Evolutionary conservation across 2,797 vertebrate species (phyloP), one percentile per base, ranked within the genome.

Genomic region (Microchirus variegatus): DNA sequence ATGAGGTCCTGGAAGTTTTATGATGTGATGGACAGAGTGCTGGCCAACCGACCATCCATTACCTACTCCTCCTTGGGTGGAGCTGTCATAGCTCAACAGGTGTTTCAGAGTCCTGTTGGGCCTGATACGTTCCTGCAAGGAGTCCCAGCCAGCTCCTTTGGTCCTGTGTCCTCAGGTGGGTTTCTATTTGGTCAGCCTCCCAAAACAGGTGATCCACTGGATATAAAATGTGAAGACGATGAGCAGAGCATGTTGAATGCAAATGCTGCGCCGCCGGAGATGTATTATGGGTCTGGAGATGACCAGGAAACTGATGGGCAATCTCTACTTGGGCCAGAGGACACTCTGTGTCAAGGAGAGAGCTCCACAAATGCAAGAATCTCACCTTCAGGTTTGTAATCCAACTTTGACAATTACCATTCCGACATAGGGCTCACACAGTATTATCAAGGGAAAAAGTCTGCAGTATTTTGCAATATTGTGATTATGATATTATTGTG

Each of bases 1-100:
- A 91, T 93, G 51, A 86, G 95, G 63, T 92, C 94, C 0, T 96
- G 95, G 94, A 96, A 95, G 90, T 97, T 96, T 59, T 97, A 95
- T 41, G 95, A 96, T 14, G 94, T 95, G 67, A 96, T 97, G 94
- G 96, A 97, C 80, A 82, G 95, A 44, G 96, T 96, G 45, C 82
- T 97, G 78, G 92, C 93, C 2, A 94, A 94, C 85, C 88, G 95
- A 0, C 93, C 95, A 0, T 85, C 93, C 17, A 80, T 95, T 5
- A 91, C 94, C 10, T 97, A 95, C 63, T 83, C 92, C 37, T 91
- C 94, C 0, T 18, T 93, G 72, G 89, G 88, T 0, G 87, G 91
- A 44, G 84, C 91, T 22, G 81, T 94, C 55, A 78, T 94, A 46
- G 90, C 93, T 18, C 94, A 92, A 58, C 91, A 95, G 81, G 91